Evolutionary conservation across 2,797 vertebrate species (phyloP), one percentile per base, ranked within the genome.

Genomic region (Anisognathus igniventris): DNA sequence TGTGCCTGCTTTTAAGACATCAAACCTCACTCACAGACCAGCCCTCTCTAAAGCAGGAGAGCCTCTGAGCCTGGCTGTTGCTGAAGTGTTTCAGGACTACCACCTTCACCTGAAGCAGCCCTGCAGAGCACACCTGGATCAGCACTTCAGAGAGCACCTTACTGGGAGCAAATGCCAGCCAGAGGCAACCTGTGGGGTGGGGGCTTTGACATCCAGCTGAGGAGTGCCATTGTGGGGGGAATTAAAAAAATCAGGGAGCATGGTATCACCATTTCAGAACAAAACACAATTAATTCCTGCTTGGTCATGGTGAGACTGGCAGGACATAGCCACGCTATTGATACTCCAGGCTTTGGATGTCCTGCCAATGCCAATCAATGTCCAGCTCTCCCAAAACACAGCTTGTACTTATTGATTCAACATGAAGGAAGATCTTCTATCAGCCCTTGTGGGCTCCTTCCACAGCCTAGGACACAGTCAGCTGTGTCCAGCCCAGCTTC

Each of bases 81-180:
- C 47, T 62, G 31, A 72, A 57, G 45, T 1, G 0, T 40, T 73
- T 85, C 3, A 7, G 1, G 3, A 35, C 39, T n/a, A 27, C 45
- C 76, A 56, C 65, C 61, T 47, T 80, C 47, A 14, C 33, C 30
- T 33, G 72, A 12, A 76, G 28, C 35, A 66, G 51, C 77, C 18
- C 62, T 33, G 6, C 42, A 61, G 31, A 2, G 3, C 39, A 17
- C 58, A 45, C 66, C 40, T 58, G n/a, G 28, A 40, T 27, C 56
- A 57, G 73, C 54, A 39, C 18, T 25, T 31, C 27, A 60, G 39
- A 8, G n/a, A 44, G 50, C 53, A 60, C 8, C 45, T 45, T 1
- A 3, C 51, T 75, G 75, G 47, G 79, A 89, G 65, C 75, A 70
- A 86, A 87, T 37, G 60, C 39, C 73, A 95, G 80, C 77, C 25